A percentile compares a stretch with the other conserved stretches of the same genome.
These are phyloP conservation scores for Trichogramma pretiosum DNA, from an alignment of 1,140 invertebrate species.

Conservation along the genomic window DNA sequence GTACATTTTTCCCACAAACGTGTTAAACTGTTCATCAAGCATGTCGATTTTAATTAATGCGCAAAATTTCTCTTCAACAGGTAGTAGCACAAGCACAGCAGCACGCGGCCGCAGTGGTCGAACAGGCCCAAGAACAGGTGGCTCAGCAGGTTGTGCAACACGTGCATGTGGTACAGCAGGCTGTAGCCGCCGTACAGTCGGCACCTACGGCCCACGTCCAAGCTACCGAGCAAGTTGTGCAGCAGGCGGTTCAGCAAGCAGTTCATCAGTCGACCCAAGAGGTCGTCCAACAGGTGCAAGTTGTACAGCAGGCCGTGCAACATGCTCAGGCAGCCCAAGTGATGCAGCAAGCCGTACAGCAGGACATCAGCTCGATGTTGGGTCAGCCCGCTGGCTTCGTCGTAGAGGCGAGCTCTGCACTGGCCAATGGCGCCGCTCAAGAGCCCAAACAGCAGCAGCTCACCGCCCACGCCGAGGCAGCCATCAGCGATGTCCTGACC, in stretches of 20 bases:
- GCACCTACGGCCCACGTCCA: conserved; percentile 29
- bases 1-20: no score
- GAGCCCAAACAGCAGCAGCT: conserved; percentile 39
- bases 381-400: conserved; percentile 40
- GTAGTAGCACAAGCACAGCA: conserved; percentile 40
- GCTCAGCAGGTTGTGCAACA: conserved; percentile 39
- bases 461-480: conserved; percentile 40
- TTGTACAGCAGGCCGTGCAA: conserved; percentile 53
- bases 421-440: conserved; percentile 39
- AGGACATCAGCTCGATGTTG: conserved; percentile 41
- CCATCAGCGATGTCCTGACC: conserved; percentile 41
- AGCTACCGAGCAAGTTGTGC: conserved; percentile 35
- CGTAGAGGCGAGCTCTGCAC: conserved; percentile 38
- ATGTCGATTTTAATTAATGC: no score
- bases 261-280: conserved; percentile 52
- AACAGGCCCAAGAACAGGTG: conserved; percentile 43
- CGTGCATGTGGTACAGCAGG: conserved; percentile 45
- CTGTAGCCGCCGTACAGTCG: conserved; percentile 39
- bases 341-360: conserved; percentile 42
- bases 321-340: conserved; percentile 44
- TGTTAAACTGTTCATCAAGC: no score
- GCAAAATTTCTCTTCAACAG: background rate
- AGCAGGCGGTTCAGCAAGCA: conserved; percentile 52
- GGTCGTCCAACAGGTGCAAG: conserved; percentile 49
- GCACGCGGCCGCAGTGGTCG: conserved; percentile 37